Evolutionary conservation across 2,797 vertebrate species (phyloP).

Genomic region (Eulemur mongoz): DNA sequence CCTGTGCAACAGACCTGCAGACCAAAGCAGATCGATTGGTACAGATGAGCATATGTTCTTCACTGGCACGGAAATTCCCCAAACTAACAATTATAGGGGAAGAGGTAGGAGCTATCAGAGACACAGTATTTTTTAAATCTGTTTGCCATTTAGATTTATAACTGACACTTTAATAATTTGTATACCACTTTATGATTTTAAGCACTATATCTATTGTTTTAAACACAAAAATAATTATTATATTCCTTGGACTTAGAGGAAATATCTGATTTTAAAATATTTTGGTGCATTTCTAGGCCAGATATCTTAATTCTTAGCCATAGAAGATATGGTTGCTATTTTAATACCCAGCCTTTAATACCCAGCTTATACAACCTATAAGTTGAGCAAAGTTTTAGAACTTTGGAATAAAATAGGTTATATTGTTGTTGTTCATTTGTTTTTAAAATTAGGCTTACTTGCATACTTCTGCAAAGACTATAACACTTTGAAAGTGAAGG

Average conservation of each 20-base stretch:
- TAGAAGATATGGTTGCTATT: neutral
- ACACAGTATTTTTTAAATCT: neutral
- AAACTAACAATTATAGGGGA: conserved; percentile 96
- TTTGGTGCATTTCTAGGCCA: neutral
- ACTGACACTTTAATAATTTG: neutral
- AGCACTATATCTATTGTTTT: neutral
- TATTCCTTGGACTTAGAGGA: neutral
- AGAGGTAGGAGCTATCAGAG: conserved; percentile 88
- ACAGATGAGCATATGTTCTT: conserved; percentile 96
- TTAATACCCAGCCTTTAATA: neutral
- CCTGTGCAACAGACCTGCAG: conserved; percentile 93
- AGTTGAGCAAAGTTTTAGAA: neutral
- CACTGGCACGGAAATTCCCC: conserved; percentile 92
- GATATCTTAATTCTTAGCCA: neutral
- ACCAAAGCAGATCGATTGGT: conserved; percentile 96
- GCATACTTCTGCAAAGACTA: neutral
- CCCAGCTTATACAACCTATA: neutral
- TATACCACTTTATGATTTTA: neutral
- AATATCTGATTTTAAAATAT: conserved; percentile 5
- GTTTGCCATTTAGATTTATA: neutral
- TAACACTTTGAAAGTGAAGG: neutral
- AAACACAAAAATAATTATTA: neutral
- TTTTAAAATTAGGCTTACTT: neutral
- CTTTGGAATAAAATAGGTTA: neutral
- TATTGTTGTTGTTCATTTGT: neutral